Conservation (phyloP, 2,113 vertebrate genomes). For the Pontoporia blainvillei region DNA sequence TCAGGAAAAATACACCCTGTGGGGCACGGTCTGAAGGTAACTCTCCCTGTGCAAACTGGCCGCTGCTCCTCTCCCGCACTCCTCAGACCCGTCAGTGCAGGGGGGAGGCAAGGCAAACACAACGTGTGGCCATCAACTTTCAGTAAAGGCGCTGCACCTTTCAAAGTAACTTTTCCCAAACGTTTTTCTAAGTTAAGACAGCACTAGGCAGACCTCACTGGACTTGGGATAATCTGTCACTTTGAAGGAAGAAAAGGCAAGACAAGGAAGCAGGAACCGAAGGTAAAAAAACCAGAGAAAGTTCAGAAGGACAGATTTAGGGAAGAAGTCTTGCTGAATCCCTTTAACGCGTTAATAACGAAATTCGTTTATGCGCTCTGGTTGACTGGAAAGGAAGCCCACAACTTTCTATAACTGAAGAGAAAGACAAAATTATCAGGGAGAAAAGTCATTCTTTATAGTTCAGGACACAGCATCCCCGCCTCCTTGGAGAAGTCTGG, state of each 20-base stretch:
- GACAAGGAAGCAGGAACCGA: neutral
- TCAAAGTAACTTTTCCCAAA: neutral
- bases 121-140: neutral
- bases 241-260: neutral
- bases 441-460: neutral
- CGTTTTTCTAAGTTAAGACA: neutral
- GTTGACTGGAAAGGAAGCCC: neutral
- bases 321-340: neutral
- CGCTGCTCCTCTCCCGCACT: neutral
- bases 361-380: neutral
- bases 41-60: neutral
- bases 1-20: neutral
- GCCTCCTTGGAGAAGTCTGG: neutral
- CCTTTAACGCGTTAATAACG: neutral
- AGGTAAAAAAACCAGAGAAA: neutral
- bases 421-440: neutral
- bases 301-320: neutral
- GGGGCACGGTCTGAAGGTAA: neutral
- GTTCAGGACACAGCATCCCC: neutral
- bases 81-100: neutral
- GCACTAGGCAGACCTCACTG: neutral
- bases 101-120: neutral
- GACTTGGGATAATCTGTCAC: neutral
- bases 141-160: neutral
- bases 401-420: conserved; percentile 1